These are phyloP conservation scores for Synanthedon vespiformis DNA, from an alignment of 2,888 invertebrate genomes.

Conservation along the genomic window DNA sequence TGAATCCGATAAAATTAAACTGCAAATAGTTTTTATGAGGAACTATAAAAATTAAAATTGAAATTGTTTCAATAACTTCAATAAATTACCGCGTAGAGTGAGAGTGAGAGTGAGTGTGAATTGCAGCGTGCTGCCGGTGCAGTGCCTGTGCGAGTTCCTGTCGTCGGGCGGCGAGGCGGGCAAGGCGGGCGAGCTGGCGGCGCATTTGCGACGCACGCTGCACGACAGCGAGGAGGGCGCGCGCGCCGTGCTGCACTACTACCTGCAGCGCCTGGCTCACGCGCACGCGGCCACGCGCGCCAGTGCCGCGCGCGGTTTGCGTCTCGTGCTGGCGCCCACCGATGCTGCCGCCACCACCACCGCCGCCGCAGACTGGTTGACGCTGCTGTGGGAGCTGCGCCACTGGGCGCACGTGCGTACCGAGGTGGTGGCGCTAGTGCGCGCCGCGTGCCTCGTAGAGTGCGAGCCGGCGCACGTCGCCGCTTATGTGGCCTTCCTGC, in stretches of 20 bases:
- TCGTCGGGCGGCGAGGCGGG: conserved; percentile 52
- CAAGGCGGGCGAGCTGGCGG: conserved; percentile 77
- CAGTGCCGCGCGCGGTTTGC: conserved; percentile 79
- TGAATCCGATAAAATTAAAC: too few species aligned
- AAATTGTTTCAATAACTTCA: too few species aligned
- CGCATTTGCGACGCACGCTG: conserved; percentile 68
- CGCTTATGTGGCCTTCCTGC: conserved; percentile 87
- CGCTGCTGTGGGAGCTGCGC: conserved; percentile 75
- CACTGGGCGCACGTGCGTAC: conserved; percentile 81
- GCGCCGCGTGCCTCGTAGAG: conserved; percentile 91
- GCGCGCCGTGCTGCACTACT: conserved; percentile 90
- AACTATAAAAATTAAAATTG: too few species aligned
- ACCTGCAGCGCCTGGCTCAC: conserved; percentile 86
- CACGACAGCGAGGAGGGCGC: conserved; percentile 71
- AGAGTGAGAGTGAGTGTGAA: too few species aligned
- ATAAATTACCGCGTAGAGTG: too few species aligned
- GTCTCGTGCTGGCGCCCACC: conserved; percentile 85
- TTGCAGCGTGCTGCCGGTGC: conserved; percentile 91
- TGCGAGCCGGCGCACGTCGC: conserved; percentile 85
- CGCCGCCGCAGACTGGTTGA: conserved; percentile 57
- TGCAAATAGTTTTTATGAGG: too few species aligned
- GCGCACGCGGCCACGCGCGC: conserved; percentile 81
- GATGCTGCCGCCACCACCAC: conserved; percentile 83
- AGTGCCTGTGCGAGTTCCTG: conserved; percentile 96
- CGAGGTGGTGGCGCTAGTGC: conserved; percentile 78